Base-by-base conservation (phyloP, 1,140 invertebrate genomes). In the Aplysia californica region DNA sequence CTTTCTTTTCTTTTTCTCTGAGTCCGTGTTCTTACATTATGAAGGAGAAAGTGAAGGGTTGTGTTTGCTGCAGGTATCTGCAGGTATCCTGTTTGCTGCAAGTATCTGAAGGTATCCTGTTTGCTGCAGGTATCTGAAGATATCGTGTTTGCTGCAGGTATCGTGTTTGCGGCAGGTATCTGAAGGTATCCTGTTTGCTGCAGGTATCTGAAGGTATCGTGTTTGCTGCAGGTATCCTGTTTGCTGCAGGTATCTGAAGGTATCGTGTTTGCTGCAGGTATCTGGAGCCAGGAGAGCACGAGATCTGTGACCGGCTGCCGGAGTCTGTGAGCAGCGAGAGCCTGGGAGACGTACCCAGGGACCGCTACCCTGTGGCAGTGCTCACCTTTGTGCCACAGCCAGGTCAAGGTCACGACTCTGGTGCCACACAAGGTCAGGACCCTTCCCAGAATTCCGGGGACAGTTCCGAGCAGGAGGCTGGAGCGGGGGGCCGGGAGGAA, bases 301-400 rank as follows among this genome's bases (percentile, higher is more conserved):
- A 29, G n/a, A 65, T 75, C 2, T 39, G 1, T n/a, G 21, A 65
- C 35, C 72, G 3, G 10, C 50, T 58, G 33, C 72, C 72, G 26
- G 72, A 31, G 21, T 26, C 15, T 65, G 72, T 75, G 2, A 65
- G 20, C 38, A 75, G 72, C 26, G 36, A 44, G 21, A 66, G 33
- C n/a, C 41, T 75, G 10, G 72, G 72, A 26, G 61, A 64, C 31
- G 66, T 75, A 29, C 72, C 72, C 23, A 65, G 72, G 35, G 35
- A 50, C 35, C 72, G 72, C 21, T 75, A 75, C 31, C 72, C 72
- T 23, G 59, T 66, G 23, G 39, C 72, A 29, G 72, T 75, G 18
- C 66, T 75, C 31, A 66, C 29, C 23, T 65, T 75, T 21, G 29
- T 55, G 2, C 58, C 58, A 33, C 20, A 71, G 2, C n/a, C n/a